Evolutionary conservation across 2,113 vertebrate species (phyloP), one percentile per base, ranked within the genome.

Genomic region (Patagioenas fasciata): DNA sequence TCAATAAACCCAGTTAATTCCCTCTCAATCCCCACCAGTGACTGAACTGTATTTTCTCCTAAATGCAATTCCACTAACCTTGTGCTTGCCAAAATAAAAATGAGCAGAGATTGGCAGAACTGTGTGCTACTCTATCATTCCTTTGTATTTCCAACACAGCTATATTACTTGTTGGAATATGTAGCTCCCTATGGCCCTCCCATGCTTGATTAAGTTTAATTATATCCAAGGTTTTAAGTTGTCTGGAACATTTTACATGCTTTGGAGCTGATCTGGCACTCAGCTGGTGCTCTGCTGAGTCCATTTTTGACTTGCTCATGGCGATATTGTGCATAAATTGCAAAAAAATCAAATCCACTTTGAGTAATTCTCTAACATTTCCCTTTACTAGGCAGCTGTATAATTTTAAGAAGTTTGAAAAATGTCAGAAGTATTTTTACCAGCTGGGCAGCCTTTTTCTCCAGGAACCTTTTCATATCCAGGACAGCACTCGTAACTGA

Each of bases 401-500:
- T 64, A 48, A 85, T 74, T 93, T 90, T 84, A 81, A 96, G 69
- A 73, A 80, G 83, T 62, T 40, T 70, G 31, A 86, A 88, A 96
- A 88, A 93, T 24, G 62, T 92, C 74, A 90, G 81, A 89, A 78
- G 17, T 71, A 20, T 94, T 96, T 80, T 95, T 98, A 99, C 99
- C 99, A 96, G 99, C 99, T 88, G 99, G 99, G 84, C 99, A 99
- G 91, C 99, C 99, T 91, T 98, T 99, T 96, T 99, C 99, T 96
- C 99, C 99, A 7, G 98, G 98, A 87, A 99, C 98, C 94, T 97
- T 99, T 96, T 99, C 99, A 92, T 99, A 99, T 62, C 99, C 99
- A 38, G 99, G 99, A 80, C 99, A 99, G 96, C 99, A 99, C 96
- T 99, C 99, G 3, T 99, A 99, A 65, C 98, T 98, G 97, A 99